A percentile compares a stretch with the other conserved stretches of the same genome.
These are phyloP conservation scores for Agrochola lota DNA, from an alignment of 2,888 invertebrate genomes.

Conservation along the genomic window DNA sequence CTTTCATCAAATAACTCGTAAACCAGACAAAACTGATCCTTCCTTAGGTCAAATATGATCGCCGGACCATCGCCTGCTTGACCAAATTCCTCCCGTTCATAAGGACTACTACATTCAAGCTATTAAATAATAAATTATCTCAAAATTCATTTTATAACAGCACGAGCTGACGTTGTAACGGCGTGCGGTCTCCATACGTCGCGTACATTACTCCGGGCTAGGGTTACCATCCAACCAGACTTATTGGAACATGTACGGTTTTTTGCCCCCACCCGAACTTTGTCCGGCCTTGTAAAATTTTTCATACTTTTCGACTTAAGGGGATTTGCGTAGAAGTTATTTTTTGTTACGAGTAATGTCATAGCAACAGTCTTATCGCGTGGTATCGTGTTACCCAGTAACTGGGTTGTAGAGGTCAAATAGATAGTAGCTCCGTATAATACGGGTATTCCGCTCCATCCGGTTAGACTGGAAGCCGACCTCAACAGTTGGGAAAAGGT, in stretches of 20 bases:
- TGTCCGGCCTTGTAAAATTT: not conserved
- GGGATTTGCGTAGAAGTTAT: not conserved
- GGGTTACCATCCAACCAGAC: not conserved
- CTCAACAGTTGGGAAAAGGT: not conserved
- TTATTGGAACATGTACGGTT: not conserved
- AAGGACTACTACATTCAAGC: constrained; percentile 1
- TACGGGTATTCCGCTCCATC: not conserved
- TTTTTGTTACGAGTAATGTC: not conserved
- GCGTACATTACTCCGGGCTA: constrained; percentile 49
- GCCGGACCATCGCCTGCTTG: too few species aligned
- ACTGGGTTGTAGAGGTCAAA: too few species aligned
- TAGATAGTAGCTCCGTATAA: not conserved
- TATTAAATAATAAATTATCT: constrained; percentile 24
- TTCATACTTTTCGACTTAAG: not conserved
- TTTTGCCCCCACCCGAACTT: not conserved
- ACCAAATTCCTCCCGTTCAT: not conserved
- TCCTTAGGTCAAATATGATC: not conserved
- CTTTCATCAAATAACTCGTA: not conserved
- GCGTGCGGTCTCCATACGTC: constrained; percentile 45
- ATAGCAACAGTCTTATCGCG: not conserved
- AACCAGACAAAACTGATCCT: not conserved
- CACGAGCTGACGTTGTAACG: constrained; percentile 34
- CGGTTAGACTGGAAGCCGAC: not conserved
- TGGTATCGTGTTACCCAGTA: not conserved
- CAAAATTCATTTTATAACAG: constrained; percentile 39